These are phyloP conservation scores for Microctenopoma stevenorrisi DNA, from an alignment of 2,797 vertebrate genomes.

Conservation along the genomic window DNA sequence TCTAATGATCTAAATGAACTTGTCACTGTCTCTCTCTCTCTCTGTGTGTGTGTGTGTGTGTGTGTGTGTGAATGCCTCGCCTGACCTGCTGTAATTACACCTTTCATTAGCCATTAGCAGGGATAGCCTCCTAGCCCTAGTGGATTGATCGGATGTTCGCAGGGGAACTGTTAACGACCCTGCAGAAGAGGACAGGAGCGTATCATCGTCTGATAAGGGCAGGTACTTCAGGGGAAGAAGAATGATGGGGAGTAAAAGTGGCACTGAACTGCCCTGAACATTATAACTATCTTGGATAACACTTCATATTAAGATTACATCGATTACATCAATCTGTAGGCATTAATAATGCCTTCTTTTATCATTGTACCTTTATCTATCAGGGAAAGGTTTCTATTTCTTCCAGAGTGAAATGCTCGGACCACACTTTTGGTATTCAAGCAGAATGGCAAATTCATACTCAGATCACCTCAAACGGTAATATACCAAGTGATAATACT, in stretches of 20 bases:
- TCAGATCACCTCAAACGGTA: background rate
- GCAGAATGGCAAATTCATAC: constrained; percentile 2
- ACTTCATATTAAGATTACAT: constrained; percentile 59
- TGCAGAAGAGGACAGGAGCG: constrained; percentile 54
- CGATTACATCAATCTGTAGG: constrained; percentile 50
- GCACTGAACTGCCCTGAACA: constrained; percentile 36
- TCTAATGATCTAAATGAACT: constrained; percentile 80
- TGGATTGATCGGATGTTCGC: constrained; percentile 68
- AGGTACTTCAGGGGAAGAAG: constrained; percentile 58
- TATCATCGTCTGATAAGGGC: constrained; percentile 64
- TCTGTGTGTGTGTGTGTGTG: no score
- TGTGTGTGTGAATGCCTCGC: constrained; percentile 44
- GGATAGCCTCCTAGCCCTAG: constrained; percentile 61
- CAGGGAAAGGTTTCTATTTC: constrained; percentile 9
- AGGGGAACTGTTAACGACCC: constrained; percentile 62
- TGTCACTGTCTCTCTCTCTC: constrained; percentile 55
- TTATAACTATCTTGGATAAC: constrained; percentile 51
- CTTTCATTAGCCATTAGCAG: constrained; percentile 82
- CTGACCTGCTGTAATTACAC: constrained; percentile 80
- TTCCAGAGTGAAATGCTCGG: constrained; percentile 2
- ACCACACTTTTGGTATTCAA: constrained; percentile 3
- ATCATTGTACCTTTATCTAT: constrained; percentile 24
- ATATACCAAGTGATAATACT: constrained; percentile 15
- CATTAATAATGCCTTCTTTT: constrained; percentile 40
- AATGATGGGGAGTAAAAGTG: constrained; percentile 65